Evolutionary conservation across 2,113 vertebrate species (phyloP), one percentile per base, ranked within the genome.

Genomic region (Corvus hawaiiensis): DNA sequence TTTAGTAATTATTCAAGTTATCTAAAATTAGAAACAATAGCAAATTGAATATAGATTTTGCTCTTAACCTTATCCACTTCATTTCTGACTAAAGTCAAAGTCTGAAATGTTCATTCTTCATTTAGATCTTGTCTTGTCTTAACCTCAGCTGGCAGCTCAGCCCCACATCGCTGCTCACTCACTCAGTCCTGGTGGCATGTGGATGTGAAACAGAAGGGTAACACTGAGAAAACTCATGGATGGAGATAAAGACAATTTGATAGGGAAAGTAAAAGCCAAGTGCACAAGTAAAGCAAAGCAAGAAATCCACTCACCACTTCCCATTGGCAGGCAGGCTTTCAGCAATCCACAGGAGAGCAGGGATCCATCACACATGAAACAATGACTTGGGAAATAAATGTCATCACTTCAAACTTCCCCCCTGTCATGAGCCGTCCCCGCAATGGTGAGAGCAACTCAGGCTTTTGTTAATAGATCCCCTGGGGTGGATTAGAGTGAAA

Each of bases 391-490:
- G 28, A 86, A 83, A 72, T 28, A 72, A 82, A 58, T 2, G 1
- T 1, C 16, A 66, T 23, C 6, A 21, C 5, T 62, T 17, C 5
- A 5, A 64, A 59, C 2, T 10, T 5, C 3, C 3, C 2, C 2
- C 3, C 16, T 7, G 4, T 19, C 66, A 30, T 16, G 4, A 49
- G 13, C 5, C 0, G 0, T n/a, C 16, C 13, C 8, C 13, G 41
- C 8, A 49, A 41, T 20, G 35, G 30, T 75, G 35, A 75, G 35
- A 49, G 16, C 10, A 58, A 8, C 30, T 5, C 30, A 41, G 28
- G 4, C 16, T 56, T 63, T 75, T 49, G 37, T 41, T 56, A 48
- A 58, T 30, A 49, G 24, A 49, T 41, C 10, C 10, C 24, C 24
- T 24, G 13, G 24, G 5, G 12, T n/a, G 5, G 10, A 49, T 49